These are phyloP conservation scores for Corythornis madagascariensis DNA, from an alignment of 2,113 vertebrate genomes.

Conservation along the genomic window DNA sequence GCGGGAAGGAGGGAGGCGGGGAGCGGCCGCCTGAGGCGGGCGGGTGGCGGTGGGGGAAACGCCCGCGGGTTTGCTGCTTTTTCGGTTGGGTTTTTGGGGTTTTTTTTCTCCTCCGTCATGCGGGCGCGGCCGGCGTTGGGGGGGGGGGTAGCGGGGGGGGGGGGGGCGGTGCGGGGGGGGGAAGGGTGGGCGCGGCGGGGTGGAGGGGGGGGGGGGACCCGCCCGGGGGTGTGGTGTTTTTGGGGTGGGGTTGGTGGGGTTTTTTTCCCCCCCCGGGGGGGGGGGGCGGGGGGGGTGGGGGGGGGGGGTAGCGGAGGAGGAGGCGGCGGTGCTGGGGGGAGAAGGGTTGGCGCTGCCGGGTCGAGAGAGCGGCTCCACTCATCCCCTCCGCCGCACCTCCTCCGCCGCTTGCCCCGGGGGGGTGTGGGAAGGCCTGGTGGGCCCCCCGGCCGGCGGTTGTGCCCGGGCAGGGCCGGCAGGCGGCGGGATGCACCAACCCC, in stretches of 20 bases:
- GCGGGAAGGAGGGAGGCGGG: too few species aligned
- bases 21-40: too few species aligned
- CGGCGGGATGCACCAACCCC: slow-evolving; percentile 25
- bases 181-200: neutral
- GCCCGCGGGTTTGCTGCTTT: too few species aligned
- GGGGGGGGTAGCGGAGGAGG: too few species aligned
- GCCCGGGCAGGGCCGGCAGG: neutral
- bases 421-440: slow-evolving; percentile 1
- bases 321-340: neutral
- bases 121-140: slow-evolving; percentile 62
- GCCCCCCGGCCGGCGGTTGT: slow-evolving; percentile 30
- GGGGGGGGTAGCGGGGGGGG: neutral
- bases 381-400: neutral
- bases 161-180: slow-evolving; percentile 7
- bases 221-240: too few species aligned
- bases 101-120: slow-evolving; percentile 44
- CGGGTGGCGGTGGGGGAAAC: too few species aligned
- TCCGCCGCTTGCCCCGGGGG: neutral
- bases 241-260: too few species aligned
- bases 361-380: neutral
- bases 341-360: neutral
- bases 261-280: too few species aligned
- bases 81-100: too few species aligned
- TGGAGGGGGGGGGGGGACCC: too few species aligned
- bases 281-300: neutral